Base-by-base conservation (phyloP, 2,797 vertebrate species). In the Kryptopterus vitreolus region DNA sequence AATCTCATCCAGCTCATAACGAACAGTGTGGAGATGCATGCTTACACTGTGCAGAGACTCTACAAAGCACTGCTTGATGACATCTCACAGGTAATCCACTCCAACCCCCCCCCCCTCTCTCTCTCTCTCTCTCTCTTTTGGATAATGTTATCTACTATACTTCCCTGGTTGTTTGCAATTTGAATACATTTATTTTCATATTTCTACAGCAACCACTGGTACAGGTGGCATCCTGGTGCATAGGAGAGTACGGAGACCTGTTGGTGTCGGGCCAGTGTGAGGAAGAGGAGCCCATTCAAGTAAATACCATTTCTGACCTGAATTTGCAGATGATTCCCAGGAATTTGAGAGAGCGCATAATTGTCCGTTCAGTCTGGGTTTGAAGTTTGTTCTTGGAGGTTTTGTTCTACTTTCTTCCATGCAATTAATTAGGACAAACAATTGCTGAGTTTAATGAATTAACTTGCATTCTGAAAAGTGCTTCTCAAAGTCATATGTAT, bases 1-100 rank as follows among this genome's bases (percentile, higher is more conserved):
- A 99, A 99, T 91, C 95, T 99, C 87, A 99, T 99, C 88, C 98
- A 99, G 91, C 95, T 99, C 84, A 99, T 99, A 93, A 99, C 98
- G 24, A 99, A 99, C 88, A 99, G 97, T 38, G 94, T 98, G 83
- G 97, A 99, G 91, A 98, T 99, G 96, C 97, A 99, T 77, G 96
- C 96, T 77, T 99, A 99, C 87, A 99, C 98, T 76, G 98, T 99
- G 59, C 98, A 99, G 92, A 97, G 96, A 90, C 96, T 99, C 81
- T 99, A 99, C 92, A 99, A 99, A 94, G 98, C 98, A 43, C 94
- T 99, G 86, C 92, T 98, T 88, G 98, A 98, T 84, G 98, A 99
- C 91, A 97, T 98, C 85, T 99, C 98, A 57, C 98, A 99, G 95
- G 98, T 99, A 88, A 86, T 59, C 3, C n/a, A n/a, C n/a, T n/a